Conservation (phyloP, 2,888 invertebrate species). For the Nemurella pictetii region DNA sequence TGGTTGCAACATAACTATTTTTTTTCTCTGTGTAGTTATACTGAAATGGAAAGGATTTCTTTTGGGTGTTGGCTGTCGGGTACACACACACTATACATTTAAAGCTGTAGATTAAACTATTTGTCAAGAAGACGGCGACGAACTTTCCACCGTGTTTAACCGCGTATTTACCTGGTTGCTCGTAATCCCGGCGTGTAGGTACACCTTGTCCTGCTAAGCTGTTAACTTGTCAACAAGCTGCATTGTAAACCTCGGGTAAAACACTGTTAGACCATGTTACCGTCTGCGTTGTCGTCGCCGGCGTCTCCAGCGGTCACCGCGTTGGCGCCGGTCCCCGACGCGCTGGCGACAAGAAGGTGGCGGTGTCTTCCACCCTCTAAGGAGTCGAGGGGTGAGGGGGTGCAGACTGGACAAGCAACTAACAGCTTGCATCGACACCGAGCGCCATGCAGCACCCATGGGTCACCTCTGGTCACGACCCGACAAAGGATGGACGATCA, state of each 20-base stretch:
- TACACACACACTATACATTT: neutral
- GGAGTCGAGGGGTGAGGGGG: too few species aligned
- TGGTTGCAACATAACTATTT: neutral
- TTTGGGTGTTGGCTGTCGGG: neutral
- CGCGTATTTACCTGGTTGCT: neutral
- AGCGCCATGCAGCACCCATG: neutral
- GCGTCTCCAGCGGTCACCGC: neutral
- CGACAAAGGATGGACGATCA: neutral
- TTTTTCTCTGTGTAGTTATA: neutral
- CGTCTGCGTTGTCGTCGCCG: neutral
- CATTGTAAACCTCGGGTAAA: slow-evolving; percentile 17
- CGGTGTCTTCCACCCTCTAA: too few species aligned
- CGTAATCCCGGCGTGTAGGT: neutral
- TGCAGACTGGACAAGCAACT: neutral
- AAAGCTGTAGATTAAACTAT: slow-evolving; percentile 1
- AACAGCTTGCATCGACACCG: neutral
- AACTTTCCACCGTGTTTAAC: neutral
- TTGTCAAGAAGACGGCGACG: neutral
- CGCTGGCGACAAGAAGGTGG: neutral
- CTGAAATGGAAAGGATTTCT: neutral
- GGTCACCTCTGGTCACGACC: slow-evolving; percentile 21
- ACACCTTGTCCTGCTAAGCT: neutral
- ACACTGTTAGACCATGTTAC: slow-evolving; percentile 12
- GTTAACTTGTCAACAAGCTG: neutral
- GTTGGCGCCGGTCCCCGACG: neutral